These are phyloP conservation scores for Leucopsar rothschildi DNA, from an alignment of 2,113 vertebrate genomes.

Conservation along the genomic window DNA sequence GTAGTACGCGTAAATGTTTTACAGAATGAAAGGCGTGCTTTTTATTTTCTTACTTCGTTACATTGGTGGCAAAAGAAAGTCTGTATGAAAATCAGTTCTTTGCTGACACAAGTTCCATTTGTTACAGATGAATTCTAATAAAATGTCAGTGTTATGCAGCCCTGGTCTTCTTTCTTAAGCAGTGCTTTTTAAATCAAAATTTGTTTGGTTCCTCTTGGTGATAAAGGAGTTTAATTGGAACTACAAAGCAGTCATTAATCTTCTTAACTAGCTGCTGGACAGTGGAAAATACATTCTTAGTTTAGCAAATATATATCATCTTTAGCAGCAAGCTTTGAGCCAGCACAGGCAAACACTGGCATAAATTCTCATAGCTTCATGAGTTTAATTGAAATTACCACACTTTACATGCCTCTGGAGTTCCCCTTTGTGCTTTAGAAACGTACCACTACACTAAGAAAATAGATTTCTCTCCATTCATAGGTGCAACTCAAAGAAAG, in stretches of 20 bases:
- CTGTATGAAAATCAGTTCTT: slow-evolving; percentile 99
- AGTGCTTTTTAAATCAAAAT: slow-evolving; percentile 61
- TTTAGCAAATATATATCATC: background rate
- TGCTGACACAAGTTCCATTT: slow-evolving; percentile 99
- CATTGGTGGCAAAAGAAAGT: slow-evolving; percentile 97
- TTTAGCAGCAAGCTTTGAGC: background rate
- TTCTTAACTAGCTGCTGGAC: slow-evolving; percentile 40
- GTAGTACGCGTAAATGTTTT: slow-evolving; percentile 98
- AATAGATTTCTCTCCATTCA: background rate
- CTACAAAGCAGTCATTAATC: slow-evolving; percentile 42
- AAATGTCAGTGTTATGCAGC: slow-evolving; percentile 99
- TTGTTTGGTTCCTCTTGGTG: background rate
- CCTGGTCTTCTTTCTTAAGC: slow-evolving; percentile 76
- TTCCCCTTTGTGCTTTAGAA: background rate
- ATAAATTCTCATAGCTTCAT: background rate
- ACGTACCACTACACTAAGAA: background rate
- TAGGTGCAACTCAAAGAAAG: background rate
- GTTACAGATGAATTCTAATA: slow-evolving; percentile 99
- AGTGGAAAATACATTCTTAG: slow-evolving; percentile 21
- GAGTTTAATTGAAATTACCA: background rate
- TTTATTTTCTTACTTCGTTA: slow-evolving; percentile 99
- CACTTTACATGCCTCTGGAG: background rate
- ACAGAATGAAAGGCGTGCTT: slow-evolving; percentile 99
- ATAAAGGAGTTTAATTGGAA: slow-evolving; percentile 47
- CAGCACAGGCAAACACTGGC: background rate